Conservation (phyloP, 1,140 invertebrate genomes). For the Limonius californicus region DNA sequence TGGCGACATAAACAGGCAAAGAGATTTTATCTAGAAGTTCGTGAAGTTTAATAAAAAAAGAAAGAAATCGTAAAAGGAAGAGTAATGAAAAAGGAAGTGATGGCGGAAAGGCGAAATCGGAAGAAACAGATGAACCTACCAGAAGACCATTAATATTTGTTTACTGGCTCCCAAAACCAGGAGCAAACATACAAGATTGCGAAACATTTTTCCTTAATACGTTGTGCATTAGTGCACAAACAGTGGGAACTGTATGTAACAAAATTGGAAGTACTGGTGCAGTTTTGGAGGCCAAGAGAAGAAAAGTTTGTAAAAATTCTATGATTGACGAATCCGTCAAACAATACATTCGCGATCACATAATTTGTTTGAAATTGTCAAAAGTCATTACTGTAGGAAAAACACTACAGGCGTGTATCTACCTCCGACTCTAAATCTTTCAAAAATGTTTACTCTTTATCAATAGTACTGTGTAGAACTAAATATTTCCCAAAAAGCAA, state of each 20-base stretch:
- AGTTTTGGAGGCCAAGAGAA: not conserved
- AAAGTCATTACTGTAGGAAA: slow-evolving; percentile 1
- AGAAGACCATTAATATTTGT: not conserved
- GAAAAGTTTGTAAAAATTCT: not conserved
- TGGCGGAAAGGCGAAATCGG: not conserved
- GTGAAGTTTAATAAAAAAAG: not conserved
- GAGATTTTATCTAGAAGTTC: not conserved
- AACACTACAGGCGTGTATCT: not conserved
- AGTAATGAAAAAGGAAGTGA: not conserved
- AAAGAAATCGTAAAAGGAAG: not conserved
- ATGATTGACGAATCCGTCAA: not conserved
- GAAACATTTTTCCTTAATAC: not conserved
- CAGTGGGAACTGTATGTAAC: not conserved
- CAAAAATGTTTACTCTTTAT: not conserved
- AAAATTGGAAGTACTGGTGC: not conserved
- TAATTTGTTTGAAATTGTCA: not conserved
- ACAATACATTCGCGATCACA: not conserved
- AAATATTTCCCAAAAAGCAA: not conserved
- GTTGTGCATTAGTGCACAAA: not conserved
- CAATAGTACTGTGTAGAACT: not conserved
- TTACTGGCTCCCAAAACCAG: not conserved
- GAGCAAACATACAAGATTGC: not conserved
- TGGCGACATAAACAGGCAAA: not conserved
- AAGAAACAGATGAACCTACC: not conserved
- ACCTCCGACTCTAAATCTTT: not conserved